These are phyloP conservation scores for Ciconia boyciana DNA, from an alignment of 2,113 vertebrate genomes.

Conservation along the genomic window DNA sequence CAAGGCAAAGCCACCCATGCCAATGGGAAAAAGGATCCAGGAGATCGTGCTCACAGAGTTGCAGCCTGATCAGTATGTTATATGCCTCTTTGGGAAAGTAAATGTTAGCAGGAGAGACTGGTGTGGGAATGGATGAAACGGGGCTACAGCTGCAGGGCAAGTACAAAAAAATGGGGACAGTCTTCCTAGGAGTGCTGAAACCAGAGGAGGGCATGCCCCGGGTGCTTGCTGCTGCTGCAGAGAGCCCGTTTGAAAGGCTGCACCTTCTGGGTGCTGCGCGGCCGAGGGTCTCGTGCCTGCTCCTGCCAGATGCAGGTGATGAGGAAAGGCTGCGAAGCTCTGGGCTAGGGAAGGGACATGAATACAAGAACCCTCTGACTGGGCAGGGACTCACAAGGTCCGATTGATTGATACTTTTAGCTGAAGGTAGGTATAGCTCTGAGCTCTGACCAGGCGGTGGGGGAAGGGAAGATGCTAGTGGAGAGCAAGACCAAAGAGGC, in stretches of 20 bases:
- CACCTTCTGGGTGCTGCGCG: background rate
- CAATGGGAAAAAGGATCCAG: background rate
- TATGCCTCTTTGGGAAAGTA: background rate
- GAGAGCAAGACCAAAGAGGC: background rate
- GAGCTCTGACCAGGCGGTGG: rapidly evolving
- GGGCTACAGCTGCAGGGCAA: background rate
- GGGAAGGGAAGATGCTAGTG: background rate
- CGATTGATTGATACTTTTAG: background rate
- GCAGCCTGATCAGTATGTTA: background rate
- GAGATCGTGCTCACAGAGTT: background rate
- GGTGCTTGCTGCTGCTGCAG: background rate
- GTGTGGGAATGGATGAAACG: background rate
- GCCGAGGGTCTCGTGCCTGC: background rate
- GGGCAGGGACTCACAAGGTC: background rate
- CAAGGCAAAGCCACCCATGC: background rate
- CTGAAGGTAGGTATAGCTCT: background rate
- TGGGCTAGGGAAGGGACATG: background rate
- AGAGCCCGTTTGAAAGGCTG: background rate
- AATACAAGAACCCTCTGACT: background rate
- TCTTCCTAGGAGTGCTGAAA: background rate
- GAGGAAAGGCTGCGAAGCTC: background rate
- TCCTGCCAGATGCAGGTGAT: background rate
- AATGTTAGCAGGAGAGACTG: background rate
- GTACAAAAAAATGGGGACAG: background rate
- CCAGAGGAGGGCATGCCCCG: rapidly evolving